Percentiles rank a stretch among this genome's conserved stretches.
Conservation (phyloP, 92 coral and sea anemone species). For the Porites lobata region DNA sequence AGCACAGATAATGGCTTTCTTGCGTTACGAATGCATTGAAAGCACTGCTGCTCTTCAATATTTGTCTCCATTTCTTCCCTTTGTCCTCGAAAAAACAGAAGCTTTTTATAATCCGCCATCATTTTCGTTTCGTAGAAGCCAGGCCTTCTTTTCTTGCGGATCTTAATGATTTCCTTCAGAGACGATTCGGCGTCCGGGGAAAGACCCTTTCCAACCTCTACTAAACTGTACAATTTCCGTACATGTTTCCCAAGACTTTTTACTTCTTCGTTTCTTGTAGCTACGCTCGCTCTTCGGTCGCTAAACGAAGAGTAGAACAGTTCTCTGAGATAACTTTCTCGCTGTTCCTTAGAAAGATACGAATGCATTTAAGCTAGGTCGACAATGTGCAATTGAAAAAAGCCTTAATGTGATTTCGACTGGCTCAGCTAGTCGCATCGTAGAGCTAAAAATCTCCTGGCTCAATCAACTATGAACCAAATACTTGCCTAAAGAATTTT, state of each 20-base stretch:
- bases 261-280: conserved; percentile 73
- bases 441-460: background rate
- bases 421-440: background rate
- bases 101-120: conserved; percentile 79
- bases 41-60: conserved; percentile 84
- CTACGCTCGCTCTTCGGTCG: conserved; percentile 83
- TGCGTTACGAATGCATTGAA: conserved; percentile 82
- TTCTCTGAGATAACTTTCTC: conserved; percentile 91
- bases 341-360: conserved; percentile 83
- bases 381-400: background rate
- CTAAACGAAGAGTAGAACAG: conserved; percentile 88
- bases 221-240: conserved; percentile 71
- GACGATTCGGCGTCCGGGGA: conserved; percentile 77
- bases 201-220: conserved; percentile 82
- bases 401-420: background rate
- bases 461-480: background rate
- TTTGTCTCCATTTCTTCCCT: conserved; percentile 73
- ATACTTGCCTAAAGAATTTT: background rate
- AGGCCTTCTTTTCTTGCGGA: conserved; percentile 86
- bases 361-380: conserved; percentile 73
- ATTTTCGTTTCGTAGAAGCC: conserved; percentile 88
- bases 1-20: conserved; percentile 63
- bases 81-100: conserved; percentile 77
- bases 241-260: conserved; percentile 71
- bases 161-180: conserved; percentile 71